These are phyloP conservation scores for Lasius fuliginosus DNA, from an alignment of 2,888 invertebrate genomes.

Conservation along the genomic window DNA sequence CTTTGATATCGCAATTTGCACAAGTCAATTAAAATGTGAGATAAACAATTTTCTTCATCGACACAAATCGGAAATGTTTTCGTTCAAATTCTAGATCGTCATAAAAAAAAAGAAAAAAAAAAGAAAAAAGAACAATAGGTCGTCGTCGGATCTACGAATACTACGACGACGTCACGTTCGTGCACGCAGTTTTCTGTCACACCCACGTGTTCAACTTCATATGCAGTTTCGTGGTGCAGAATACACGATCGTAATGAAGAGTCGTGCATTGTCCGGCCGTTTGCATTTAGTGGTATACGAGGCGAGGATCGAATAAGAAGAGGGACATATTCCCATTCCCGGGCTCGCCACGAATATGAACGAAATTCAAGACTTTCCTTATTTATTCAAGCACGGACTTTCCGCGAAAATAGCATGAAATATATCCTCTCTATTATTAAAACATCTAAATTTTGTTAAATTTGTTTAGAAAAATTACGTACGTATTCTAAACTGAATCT, in stretches of 20 bases:
- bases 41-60: background rate
- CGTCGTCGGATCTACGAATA: background rate
- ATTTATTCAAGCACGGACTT: constrained; percentile 8
- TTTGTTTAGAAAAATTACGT: background rate
- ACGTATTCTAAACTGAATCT: background rate
- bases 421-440: too few species aligned
- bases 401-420: background rate
- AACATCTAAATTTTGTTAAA: background rate
- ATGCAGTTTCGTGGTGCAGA: constrained; percentile 50
- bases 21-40: background rate
- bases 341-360: background rate
- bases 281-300: constrained; percentile 49
- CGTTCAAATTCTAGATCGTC: background rate
- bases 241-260: constrained; percentile 50
- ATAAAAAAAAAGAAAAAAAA: constrained; percentile 1
- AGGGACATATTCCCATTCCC: constrained; percentile 54
- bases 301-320: constrained; percentile 61
- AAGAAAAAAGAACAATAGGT: background rate
- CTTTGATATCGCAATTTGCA: background rate
- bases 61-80: background rate
- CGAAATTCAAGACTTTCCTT: constrained; percentile 24
- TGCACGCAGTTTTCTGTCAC: constrained; percentile 61
- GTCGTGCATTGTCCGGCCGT: constrained; percentile 25
- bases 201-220: constrained; percentile 61
- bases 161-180: constrained; percentile 35